A percentile compares a stretch with the other conserved stretches of the same genome.
These are phyloP conservation scores for Papilio glaucus DNA, from an alignment of 1,140 invertebrate species.

Conservation along the genomic window DNA sequence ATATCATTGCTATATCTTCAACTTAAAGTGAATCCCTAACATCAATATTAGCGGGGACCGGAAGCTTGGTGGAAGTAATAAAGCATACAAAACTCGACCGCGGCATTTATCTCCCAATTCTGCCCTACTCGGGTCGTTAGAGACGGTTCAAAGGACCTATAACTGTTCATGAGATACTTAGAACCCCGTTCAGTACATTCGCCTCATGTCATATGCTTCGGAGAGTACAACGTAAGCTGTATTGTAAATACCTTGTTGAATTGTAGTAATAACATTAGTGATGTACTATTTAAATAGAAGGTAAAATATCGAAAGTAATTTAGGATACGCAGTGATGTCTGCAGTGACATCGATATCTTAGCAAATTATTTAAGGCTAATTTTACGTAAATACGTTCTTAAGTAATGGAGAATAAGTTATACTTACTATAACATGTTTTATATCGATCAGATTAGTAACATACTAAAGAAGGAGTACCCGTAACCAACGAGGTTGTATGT, in stretches of 20 bases:
- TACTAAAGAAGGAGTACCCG: no score
- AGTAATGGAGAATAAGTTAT: no score
- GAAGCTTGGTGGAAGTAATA: constrained; percentile 9
- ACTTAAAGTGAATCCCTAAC: neutral
- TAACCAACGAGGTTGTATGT: no score
- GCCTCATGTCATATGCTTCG: neutral
- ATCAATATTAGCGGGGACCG: constrained; percentile 7
- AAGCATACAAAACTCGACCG: constrained; percentile 11
- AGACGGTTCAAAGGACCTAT: neutral
- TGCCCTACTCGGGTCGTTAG: neutral
- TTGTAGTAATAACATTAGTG: neutral
- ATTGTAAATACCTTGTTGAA: neutral
- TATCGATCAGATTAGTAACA: no score
- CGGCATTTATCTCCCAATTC: neutral
- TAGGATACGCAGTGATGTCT: neutral
- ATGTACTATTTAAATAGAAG: neutral
- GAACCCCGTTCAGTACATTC: neutral
- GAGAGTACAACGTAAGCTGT: neutral
- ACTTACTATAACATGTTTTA: no score
- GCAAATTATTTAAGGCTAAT: no score
- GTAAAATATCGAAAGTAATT: neutral
- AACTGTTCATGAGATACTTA: neutral
- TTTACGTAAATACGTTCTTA: no score
- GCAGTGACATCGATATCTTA: no score
- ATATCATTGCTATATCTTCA: neutral